Evolutionary conservation across 35 echinoderm and acorn worm species (phyloP).

Genomic region (Anneissia japonica): DNA sequence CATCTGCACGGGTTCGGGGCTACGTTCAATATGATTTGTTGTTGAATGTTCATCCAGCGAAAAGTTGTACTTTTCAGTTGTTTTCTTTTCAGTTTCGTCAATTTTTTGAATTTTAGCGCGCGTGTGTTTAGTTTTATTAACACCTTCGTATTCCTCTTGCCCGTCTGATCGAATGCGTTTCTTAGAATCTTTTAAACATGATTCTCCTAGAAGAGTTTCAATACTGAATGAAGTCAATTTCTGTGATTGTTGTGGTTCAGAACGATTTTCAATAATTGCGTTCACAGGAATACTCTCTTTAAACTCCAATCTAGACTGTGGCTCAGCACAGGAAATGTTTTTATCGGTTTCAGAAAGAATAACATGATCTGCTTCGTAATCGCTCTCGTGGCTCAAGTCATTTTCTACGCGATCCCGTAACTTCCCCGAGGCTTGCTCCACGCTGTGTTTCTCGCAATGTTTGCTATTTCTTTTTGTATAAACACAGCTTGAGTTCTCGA

Average conservation of each 20-base stretch:
- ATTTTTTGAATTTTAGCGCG: neutral
- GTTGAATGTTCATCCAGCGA: neutral
- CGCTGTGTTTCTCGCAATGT: neutral
- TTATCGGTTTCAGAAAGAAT: too few species aligned
- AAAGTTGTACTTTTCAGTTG: neutral
- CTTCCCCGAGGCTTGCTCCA: neutral
- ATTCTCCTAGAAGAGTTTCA: neutral
- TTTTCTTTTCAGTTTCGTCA: neutral
- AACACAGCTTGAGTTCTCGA: neutral
- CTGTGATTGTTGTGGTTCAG: neutral
- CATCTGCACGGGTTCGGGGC: neutral
- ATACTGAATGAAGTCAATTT: neutral
- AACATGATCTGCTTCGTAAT: too few species aligned
- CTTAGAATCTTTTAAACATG: neutral
- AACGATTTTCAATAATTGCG: neutral
- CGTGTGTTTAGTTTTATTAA: neutral
- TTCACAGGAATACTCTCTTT: neutral
- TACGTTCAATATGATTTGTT: neutral
- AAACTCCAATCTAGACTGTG: neutral
- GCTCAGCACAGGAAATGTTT: too few species aligned
- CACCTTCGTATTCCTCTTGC: neutral
- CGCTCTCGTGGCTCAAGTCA: too few species aligned
- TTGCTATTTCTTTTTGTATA: neutral
- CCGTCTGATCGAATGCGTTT: neutral
- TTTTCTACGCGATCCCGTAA: neutral